Evolutionary conservation across 2,888 invertebrate species (phyloP), one percentile per base, ranked within the genome.

Genomic region (Tenthredo distinguenda): DNA sequence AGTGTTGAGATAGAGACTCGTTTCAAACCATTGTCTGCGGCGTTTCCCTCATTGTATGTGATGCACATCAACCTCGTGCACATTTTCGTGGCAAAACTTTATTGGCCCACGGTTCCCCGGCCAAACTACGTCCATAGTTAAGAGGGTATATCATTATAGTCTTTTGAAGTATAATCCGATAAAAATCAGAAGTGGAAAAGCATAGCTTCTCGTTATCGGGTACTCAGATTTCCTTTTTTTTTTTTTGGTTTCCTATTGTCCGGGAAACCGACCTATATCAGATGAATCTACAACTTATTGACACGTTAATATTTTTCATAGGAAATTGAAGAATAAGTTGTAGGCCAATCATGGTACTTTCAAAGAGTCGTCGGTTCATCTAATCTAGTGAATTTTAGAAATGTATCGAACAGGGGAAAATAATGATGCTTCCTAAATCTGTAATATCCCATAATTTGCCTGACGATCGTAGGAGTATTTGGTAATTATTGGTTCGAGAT

Each of bases 61-160:
- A 74, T 74, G 72, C 72, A 74, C 72, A 74, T 77, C 55, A 77
- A 77, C 55, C 47, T 55, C 34, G 77, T 43, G 4, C 10, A 43
- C 21, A 74, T 74, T 43, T 74, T 74, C 21, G 37, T 21, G 43
- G 7, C n/a, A 43, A 21, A 43, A 43, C 37, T 71, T 71, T 31
- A 62, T 62, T 62, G 26, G 26, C 26, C 1, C 26, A 21, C 9
- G 26, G 21, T 9, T 37, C 18, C 34, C n/a, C n/a, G 18, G 71
- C 37, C 18, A 37, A 37, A 71, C 37, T 9, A 71, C 71, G 1
- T 37, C 18, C 12, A 37, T 71, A 71, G 71, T 37, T 71, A n/a
- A 37, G n/a, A 37, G 37, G 15, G 37, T 18, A 18, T 18, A 34
- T 34, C 15, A 55, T 55, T n/a, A 55, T 55, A 26, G 26, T 62